Evolutionary conservation across 2,797 vertebrate species (phyloP).

Genomic region (Nasua narica): DNA sequence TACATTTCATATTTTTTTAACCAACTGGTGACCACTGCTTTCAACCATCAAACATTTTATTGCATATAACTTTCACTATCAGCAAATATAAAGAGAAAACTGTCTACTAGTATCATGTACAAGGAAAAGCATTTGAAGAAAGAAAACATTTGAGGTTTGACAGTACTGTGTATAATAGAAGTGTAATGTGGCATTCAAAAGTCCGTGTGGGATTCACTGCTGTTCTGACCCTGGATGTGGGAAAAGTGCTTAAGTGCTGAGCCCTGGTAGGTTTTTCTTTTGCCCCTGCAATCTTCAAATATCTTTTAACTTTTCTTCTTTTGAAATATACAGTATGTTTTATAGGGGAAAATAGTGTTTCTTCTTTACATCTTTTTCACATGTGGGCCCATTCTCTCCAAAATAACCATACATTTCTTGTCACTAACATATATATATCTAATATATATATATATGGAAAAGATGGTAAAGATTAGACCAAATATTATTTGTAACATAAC

Average conservation of each 20-base stretch:
- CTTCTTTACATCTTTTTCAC: conserved; percentile 73
- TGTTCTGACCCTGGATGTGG: conserved; percentile 78
- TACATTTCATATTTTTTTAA: conserved; percentile 70
- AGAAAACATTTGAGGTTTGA: conserved; percentile 74
- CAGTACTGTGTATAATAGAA: conserved; percentile 75
- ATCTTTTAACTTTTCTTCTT: conserved; percentile 68
- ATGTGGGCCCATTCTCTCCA: conserved; percentile 72
- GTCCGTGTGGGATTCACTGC: conserved; percentile 73
- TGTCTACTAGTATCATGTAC: conserved; percentile 64
- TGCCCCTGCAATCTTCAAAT: conserved; percentile 75
- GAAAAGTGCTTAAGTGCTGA: conserved; percentile 82
- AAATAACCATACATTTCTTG: conserved; percentile 63
- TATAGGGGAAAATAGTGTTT: conserved; percentile 54
- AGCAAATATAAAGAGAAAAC: conserved; percentile 69
- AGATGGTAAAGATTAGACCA: conserved; percentile 44
- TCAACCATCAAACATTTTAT: conserved; percentile 72
- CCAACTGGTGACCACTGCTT: conserved; percentile 65
- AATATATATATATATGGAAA: conserved; percentile 35
- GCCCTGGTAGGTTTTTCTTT: conserved; percentile 76
- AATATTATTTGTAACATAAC: conserved; percentile 53
- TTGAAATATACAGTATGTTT: conserved; percentile 70
- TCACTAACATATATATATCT: background rate
- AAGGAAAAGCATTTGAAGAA: conserved; percentile 71
- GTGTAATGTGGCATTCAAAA: conserved; percentile 73
- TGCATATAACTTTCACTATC: conserved; percentile 71